phyloP scores from a whole-genome alignment of 2,888 invertebrate genomes.

The Leucania comma region DNA sequence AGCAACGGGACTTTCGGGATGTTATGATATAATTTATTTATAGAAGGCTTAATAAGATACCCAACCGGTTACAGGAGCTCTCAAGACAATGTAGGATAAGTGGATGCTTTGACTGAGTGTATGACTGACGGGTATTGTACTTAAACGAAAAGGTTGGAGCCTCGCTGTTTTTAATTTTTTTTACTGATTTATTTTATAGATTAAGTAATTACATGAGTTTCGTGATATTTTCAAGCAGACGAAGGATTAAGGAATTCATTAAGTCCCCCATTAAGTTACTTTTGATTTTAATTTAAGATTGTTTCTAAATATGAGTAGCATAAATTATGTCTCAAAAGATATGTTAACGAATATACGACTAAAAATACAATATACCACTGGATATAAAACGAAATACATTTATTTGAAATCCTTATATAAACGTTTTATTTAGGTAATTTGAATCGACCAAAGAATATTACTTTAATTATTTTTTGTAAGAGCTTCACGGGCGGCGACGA shows the following conservation, averaged over 20 bases:
- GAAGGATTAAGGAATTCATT: constrained; percentile 47
- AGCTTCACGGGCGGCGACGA: constrained; percentile 20
- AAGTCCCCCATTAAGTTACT: constrained; percentile 4
- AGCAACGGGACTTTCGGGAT: constrained; percentile 80
- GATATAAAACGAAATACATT: constrained; percentile 10
- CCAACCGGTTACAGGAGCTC: constrained; percentile 53
- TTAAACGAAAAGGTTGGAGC: constrained; percentile 19
- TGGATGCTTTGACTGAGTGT: constrained; percentile 27
- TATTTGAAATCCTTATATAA: constrained; percentile 3
- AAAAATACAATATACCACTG: not conserved
- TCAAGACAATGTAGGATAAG: constrained; percentile 58
- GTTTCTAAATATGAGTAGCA: constrained; percentile 16
- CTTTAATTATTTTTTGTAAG: constrained; percentile 37
- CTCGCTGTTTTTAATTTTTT: constrained; percentile 40
- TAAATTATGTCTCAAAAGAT: constrained; percentile 9
- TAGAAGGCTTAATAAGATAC: constrained; percentile 53
- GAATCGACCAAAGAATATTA: constrained; percentile 5
- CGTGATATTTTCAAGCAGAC: constrained; percentile 33
- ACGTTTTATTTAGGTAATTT: constrained; percentile 10
- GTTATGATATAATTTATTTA: constrained; percentile 74
- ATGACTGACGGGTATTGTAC: constrained; percentile 48
- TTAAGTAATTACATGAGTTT: constrained; percentile 49
- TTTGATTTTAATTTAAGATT: constrained; percentile 59
- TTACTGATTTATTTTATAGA: constrained; percentile 54
- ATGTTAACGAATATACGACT: constrained; percentile 6